Base-by-base conservation (phyloP, 2,113 vertebrate genomes). In the Xenus cinereus region DNA sequence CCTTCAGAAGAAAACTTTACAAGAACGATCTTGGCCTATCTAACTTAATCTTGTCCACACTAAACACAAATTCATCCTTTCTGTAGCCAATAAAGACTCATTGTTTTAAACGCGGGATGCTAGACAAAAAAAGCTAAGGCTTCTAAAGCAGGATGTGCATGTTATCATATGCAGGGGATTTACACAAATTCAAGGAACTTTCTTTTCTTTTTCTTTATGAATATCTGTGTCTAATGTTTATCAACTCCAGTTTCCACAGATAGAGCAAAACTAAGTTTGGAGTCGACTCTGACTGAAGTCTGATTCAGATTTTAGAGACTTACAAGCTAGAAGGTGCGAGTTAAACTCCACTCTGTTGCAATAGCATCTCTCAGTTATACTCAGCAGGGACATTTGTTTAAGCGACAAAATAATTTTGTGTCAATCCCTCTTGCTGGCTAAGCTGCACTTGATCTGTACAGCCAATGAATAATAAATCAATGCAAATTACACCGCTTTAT, bases 391-490 rank as follows among this genome's bases (percentile, higher is more conserved):
- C 59, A 71, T 93, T 94, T 84, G 80, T 93, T 93, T 90, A 94
- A 90, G 64, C 2, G 1, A 96, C 82, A 92, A 85, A 94, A 84
- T 85, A 93, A 88, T 92, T 88, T 84, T 64, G 72, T 93, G 82
- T 81, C 93, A 88, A 73, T 90, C 83, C 68, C 76, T 86, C 92
- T 88, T 1, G 2, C 88, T 90, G 82, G 72, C 85, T 67, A 93
- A 93, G 54, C 72, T 90, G 60, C 78, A 86, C 79, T 95, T 92
- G 85, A 95, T 97, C 92, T 88, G 72, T 75, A 63, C 59, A 93
- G 79, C 68, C 93, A 93, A 92, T 95, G 92, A 96, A 96, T 97
- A 96, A 94, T 95, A 97, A 96, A 96, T 96, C 95, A 95, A 96
- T 95, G 92, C 88, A 96, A 96, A 96, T 97, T 95, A 93, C 63